Base-by-base conservation (phyloP, 1,140 invertebrate genomes). In the Drosophila truncata region DNA sequence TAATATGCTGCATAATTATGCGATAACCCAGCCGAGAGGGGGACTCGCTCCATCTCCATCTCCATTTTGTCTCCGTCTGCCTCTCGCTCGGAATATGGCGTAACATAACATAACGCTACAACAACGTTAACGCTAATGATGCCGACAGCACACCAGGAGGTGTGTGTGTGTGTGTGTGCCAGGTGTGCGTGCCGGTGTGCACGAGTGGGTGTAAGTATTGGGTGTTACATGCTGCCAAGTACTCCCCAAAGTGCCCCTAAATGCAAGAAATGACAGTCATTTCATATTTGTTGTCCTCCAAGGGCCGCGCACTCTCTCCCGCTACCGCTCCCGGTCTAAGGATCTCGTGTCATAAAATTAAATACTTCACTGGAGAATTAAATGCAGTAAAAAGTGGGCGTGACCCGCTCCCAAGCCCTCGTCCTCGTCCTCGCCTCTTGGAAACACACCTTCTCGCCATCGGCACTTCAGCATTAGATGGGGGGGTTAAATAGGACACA, bases 321-420 rank as follows among this genome's bases (percentile, higher is more conserved):
- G 62, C 72, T 54, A n/a, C n/a, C 42, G 25, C 39, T 52, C 61
- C 23, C 33, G 42, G 31, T 58, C 37, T 29, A 77, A 71, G 75
- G 67, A 85, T 72, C 80, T 73, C 81, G 71, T 86, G 82, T 85
- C 85, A 90, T 90, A 90, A 90, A 90, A 90, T 90, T 90, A 90
- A 90, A 90, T 90, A 90, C 85, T 85, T 90, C 85, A 86, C 85
- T 90, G 75, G 85, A 90, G 85, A 90, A 90, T 90, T 90, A 90
- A 90, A 82, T 90, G 85, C 85, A 90, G 85, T 90, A 90, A 85
- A 90, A 90, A 90, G 85, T 90, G 85, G 82, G 85, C 78, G 85
- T 90, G 73, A 71, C 66, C 47, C 41, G 20, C 50, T 11, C 20
- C 31, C 50, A 4, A 13, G 0, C 35, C 54, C 46, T 18, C 39